A percentile compares a stretch with the other conserved stretches of the same genome.
These are phyloP conservation scores for Penaeus japonicus DNA, from an alignment of 1,140 invertebrate species.

Conservation along the genomic window DNA sequence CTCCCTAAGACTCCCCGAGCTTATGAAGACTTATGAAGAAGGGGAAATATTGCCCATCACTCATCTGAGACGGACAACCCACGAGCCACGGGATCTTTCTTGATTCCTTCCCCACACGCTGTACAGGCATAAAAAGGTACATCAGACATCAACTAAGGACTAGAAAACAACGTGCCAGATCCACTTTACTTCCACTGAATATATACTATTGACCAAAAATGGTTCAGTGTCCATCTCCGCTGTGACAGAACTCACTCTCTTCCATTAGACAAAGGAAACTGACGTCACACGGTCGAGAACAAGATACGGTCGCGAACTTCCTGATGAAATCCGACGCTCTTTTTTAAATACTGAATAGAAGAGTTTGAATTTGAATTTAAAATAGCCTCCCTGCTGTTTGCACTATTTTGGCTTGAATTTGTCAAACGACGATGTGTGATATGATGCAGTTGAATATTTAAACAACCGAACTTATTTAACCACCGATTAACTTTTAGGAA, in stretches of 20 bases:
- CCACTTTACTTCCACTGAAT: constrained; percentile 44
- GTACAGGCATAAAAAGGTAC: neutral
- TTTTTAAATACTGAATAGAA: neutral
- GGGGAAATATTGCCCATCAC: constrained; percentile 54
- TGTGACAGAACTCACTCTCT: constrained; percentile 36
- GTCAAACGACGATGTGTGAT: too few species aligned
- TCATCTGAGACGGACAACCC: constrained; percentile 17
- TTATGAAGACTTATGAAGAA: neutral
- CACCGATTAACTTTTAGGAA: too few species aligned
- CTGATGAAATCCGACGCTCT: neutral
- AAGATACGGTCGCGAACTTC: neutral
- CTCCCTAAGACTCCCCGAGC: too few species aligned
- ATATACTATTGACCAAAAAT: constrained; percentile 49
- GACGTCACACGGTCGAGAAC: neutral
- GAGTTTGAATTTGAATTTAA: too few species aligned
- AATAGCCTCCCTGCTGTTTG: too few species aligned
- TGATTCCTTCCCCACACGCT: neutral
- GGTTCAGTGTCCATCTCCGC: constrained; percentile 53
- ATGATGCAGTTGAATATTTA: too few species aligned
- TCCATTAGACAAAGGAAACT: constrained; percentile 28
- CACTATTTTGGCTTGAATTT: too few species aligned
- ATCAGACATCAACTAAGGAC: neutral
- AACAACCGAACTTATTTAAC: too few species aligned
- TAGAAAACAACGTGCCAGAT: neutral
- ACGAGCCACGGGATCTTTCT: neutral